Evolutionary conservation across 1,140 invertebrate genomes (phyloP), one percentile per base, ranked within the genome.

Genomic region (Bombus ignitus): DNA sequence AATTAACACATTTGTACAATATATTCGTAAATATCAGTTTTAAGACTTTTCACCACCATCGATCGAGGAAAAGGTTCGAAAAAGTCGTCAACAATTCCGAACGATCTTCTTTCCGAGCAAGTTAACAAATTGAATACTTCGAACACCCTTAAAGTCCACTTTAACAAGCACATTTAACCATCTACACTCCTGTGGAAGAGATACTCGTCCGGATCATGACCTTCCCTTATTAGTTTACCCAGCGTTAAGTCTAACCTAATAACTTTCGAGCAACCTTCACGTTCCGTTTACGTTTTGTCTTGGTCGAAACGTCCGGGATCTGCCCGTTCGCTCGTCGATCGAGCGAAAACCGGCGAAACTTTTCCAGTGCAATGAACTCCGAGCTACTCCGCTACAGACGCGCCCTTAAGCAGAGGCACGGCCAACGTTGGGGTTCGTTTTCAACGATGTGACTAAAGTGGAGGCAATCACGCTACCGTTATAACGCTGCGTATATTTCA

Each of bases 401-500:
- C 82, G 82, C 82, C 82, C 82, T 76, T 71, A 71, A 84, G 75
- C 75, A 59, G 75, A 79, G 75, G 6, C 53, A 62, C 68, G 35
- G 35, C 32, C 44, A 37, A 35, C 62, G 62, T 44, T 35, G 74
- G 66, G 47, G 75, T 73, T 73, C 75, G 77, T 88, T 89, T 83
- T 80, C 79, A 70, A 79, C 80, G 80, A 77, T 79, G 62, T 73
- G 76, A 86, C 88, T 79, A 78, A 89, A 88, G 66, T 88, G 78
- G 74, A 82, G 77, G 87, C 62, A 86, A 84, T 73, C 88, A 88
- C 83, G 87, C 83, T 47, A 89, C 53, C 72, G 75, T 77, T 81
- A 81, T 74, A 85, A 81, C 74, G 76, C 28, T 32, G 42, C 32
- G 32, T 77, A 37, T 81, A 85, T 89, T 85, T 88, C 77, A 83